Conservation (phyloP, 2,888 invertebrate species). For the Orthosia gracilis region DNA sequence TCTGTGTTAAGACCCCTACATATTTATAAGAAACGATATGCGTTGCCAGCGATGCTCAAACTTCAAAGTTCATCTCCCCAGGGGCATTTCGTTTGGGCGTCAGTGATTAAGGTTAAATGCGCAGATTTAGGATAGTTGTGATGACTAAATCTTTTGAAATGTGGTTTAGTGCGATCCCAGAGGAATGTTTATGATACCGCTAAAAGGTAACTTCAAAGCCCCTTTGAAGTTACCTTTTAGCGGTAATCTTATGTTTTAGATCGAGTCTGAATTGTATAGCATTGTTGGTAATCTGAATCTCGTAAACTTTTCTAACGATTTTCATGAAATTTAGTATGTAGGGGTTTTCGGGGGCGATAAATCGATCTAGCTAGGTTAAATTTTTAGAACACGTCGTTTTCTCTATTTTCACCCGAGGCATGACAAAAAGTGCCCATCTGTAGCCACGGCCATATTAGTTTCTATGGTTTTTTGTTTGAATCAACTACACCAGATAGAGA, state of each 20-base stretch:
- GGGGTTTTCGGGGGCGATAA: no score
- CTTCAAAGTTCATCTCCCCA: slow-evolving; percentile 45
- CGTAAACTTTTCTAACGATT: no score
- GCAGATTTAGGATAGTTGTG: slow-evolving; percentile 38
- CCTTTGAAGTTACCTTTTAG: slow-evolving; percentile 36
- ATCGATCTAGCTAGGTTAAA: no score
- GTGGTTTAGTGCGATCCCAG: slow-evolving; percentile 43
- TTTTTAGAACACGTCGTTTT: no score
- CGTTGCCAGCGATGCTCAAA: slow-evolving; percentile 53
- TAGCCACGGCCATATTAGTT: no score
- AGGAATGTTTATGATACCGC: slow-evolving; percentile 37
- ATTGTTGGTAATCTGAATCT: no score
- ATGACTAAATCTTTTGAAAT: slow-evolving; percentile 55
- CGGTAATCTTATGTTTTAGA: slow-evolving; percentile 6
- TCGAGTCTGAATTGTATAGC: background rate
- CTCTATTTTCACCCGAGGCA: no score
- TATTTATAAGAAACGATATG: slow-evolving; percentile 58
- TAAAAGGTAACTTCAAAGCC: no score
- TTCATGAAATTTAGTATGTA: no score
- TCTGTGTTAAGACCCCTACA: slow-evolving; percentile 26
- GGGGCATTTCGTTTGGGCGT: slow-evolving; percentile 38
- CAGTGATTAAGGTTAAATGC: slow-evolving; percentile 52
- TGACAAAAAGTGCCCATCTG: no score
- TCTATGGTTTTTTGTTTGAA: background rate
- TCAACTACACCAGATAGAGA: background rate